Conservation (phyloP, 2,888 invertebrate genomes). For the Harmothoe impar region DNA sequence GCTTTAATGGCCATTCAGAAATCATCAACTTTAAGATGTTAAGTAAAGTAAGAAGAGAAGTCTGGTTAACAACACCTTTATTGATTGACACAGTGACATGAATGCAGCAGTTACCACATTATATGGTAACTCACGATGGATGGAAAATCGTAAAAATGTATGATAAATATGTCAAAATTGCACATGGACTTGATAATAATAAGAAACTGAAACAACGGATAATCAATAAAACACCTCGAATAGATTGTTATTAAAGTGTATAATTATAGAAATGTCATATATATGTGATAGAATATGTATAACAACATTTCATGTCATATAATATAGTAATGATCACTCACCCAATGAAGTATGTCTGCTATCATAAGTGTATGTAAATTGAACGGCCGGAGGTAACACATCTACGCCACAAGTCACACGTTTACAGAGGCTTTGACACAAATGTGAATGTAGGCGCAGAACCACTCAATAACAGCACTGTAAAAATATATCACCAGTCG, state of each 20-base stretch:
- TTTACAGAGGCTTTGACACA: slow-evolving; percentile 42
- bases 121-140: background rate
- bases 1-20: too few relatives aligned
- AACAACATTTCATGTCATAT: too few relatives aligned
- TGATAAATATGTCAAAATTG: slow-evolving; percentile 33
- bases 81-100: slow-evolving; percentile 25
- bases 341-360: background rate
- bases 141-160: slow-evolving; percentile 43
- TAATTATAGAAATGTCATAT: slow-evolving; percentile 31
- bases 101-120: background rate
- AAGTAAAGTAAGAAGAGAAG: too few relatives aligned
- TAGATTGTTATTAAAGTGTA: background rate
- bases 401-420: background rate
- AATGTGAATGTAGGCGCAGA: background rate
- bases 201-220: background rate
- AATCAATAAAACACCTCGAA: background rate
- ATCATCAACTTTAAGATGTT: too few relatives aligned
- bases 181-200: background rate
- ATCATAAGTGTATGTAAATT: background rate
- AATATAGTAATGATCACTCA: too few relatives aligned
- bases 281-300: background rate
- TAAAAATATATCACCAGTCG: slow-evolving; percentile 30
- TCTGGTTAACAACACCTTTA: background rate
- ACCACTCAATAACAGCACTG: background rate
- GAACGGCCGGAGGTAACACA: slow-evolving; percentile 7